A percentile compares a stretch with the other conserved stretches of the same genome.
These are phyloP conservation scores for Drosophila leonis DNA, from an alignment of 2,888 invertebrate species.

Conservation along the genomic window DNA sequence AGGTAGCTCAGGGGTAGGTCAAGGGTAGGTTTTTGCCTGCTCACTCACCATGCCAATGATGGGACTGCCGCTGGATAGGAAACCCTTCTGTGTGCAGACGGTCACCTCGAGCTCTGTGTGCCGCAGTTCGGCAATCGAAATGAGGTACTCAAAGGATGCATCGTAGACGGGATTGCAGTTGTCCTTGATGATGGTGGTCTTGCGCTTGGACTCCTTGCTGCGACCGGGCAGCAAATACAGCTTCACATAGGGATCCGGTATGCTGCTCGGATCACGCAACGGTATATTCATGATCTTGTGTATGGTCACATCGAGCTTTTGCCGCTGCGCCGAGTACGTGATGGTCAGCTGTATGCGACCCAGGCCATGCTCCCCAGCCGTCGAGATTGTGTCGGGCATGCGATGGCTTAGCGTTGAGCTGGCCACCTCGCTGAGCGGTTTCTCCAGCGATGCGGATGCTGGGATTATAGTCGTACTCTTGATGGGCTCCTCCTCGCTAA, in stretches of 20 bases:
- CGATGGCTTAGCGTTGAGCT: constrained; percentile 87
- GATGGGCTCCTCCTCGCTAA: constrained; percentile 73
- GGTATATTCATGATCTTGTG: constrained; percentile 96
- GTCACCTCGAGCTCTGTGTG: constrained; percentile 93
- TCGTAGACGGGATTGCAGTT: constrained; percentile 96
- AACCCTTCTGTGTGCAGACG: constrained; percentile 94
- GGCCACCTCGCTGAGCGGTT: constrained; percentile 64
- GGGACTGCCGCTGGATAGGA: constrained; percentile 92
- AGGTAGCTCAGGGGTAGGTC: not conserved
- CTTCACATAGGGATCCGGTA: constrained; percentile 96
- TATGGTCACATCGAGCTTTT: constrained; percentile 92
- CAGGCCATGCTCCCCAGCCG: constrained; percentile 90
- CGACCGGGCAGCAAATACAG: constrained; percentile 94
- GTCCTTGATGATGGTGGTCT: constrained; percentile 93
- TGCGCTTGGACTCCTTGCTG: constrained; percentile 94
- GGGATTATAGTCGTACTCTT: constrained; percentile 65
- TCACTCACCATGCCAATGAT: constrained; percentile 91
- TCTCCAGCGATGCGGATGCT: constrained; percentile 77
- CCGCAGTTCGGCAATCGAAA: constrained; percentile 92
- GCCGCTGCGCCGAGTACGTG: constrained; percentile 93
- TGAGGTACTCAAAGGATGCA: constrained; percentile 95
- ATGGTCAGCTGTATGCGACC: constrained; percentile 94
- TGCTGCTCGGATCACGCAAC: constrained; percentile 91
- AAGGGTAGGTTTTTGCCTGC: constrained; percentile 8
- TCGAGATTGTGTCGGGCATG: constrained; percentile 87